Percentiles rank a stretch among this genome's conserved stretches.
Evolutionary conservation across 2,888 invertebrate genomes (phyloP).

Genomic region (Acronicta psi): DNA sequence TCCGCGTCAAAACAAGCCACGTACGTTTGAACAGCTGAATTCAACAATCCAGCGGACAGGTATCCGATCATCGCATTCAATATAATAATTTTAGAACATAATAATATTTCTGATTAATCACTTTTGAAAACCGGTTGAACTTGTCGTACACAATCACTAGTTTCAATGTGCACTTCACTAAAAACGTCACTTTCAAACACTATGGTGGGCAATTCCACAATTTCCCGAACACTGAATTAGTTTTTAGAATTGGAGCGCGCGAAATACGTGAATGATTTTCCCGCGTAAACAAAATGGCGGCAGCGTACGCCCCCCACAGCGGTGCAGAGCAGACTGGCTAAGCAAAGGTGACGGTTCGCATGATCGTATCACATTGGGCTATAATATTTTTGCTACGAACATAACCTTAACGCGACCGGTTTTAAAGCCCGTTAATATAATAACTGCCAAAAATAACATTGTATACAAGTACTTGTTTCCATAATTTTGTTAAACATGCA

Average conservation of each 20-base stretch:
- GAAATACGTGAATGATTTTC: slow-evolving; percentile 65
- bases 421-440: slow-evolving; percentile 66
- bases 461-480: slow-evolving; percentile 43
- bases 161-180: slow-evolving; percentile 38
- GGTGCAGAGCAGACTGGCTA: slow-evolving; percentile 66
- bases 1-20: slow-evolving; percentile 60
- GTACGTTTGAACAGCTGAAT: slow-evolving; percentile 70
- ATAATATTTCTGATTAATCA: slow-evolving; percentile 45
- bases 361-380: slow-evolving; percentile 38
- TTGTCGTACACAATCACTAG: slow-evolving; percentile 35
- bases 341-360: slow-evolving; percentile 53
- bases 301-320: slow-evolving; percentile 65
- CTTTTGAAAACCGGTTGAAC: slow-evolving; percentile 39
- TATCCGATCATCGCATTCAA: slow-evolving; percentile 70
- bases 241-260: slow-evolving; percentile 57
- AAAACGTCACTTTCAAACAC: slow-evolving; percentile 43
- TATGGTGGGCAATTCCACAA: slow-evolving; percentile 35
- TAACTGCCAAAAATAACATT: slow-evolving; percentile 70
- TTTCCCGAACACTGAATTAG: slow-evolving; percentile 33
- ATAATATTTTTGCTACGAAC: slow-evolving; percentile 60
- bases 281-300: slow-evolving; percentile 71
- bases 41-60: slow-evolving; percentile 57
- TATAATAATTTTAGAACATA: slow-evolving; percentile 41
- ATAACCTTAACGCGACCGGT: slow-evolving; percentile 74
- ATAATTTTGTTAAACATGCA: slow-evolving; percentile 48